Base-by-base conservation (phyloP, 2,888 invertebrate species). In the Pherbina coryleti region DNA sequence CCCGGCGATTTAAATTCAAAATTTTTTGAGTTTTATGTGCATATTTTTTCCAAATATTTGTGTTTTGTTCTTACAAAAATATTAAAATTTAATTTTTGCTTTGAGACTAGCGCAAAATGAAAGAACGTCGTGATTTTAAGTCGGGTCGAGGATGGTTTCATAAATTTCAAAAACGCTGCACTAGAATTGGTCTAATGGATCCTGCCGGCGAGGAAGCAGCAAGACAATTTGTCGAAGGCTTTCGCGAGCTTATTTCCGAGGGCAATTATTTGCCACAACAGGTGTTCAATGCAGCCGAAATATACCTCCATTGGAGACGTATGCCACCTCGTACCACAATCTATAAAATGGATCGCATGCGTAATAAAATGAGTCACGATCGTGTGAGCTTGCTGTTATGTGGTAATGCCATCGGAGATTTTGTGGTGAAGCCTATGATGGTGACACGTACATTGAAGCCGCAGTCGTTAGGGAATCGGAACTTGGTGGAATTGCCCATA, bases 341-440 rank as follows among this genome's bases (percentile, higher is more conserved):
- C 19, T 62, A 62, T 9, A 31, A 66, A 57, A 28, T 51, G 8
- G 55, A 75, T 57, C 75, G 67, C 31, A n/a, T 25, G 9, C 51
- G 53, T 5, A 64, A 53, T 22, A 78, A 44, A 71, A 19, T 75
- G 7, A 19, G 70, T 3, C 37, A 69, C n/a, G 75, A 78, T 57
- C 75, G 66, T 14, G 44, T 78, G 2, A 71, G 78, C 37, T 53
- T 78, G 64, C 57, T 78, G 0, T 25, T 75, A 1, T 78, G 78
- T 28, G 66, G 70, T 34, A 78, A 78, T 19, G 78, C 78, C 2
- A n/a, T 25, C 5, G 78, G 78, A 14, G 31, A 75, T 73, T 78
- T 75, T 44, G n/a, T 44, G 53, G 53, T 78, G 14, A 78, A 75
- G 31, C 78, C 78, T n/a, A 71, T 78, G 71, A 55, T 78, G n/a